Evolutionary conservation across 2,888 invertebrate genomes (phyloP).

Genomic region (Papilio gigon): DNA sequence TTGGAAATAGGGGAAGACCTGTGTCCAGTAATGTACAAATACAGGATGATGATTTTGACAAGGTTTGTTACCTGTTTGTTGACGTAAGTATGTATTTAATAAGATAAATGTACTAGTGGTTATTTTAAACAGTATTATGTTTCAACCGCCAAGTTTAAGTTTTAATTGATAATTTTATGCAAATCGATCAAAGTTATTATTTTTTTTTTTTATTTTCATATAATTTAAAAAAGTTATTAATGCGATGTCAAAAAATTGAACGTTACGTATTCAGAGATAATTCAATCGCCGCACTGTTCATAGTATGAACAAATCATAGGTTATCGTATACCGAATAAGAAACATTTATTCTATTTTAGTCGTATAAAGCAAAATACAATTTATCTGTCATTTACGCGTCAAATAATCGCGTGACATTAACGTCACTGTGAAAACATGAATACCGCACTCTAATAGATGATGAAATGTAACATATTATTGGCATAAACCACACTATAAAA

Average conservation of each 20-base stretch:
- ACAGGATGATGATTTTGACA: no score
- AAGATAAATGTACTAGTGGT: no score
- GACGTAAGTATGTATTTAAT: no score
- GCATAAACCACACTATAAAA: background rate
- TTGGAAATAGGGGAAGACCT: no score
- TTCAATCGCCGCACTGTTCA: constrained; percentile 1
- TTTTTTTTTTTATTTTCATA: background rate
- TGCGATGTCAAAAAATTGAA: constrained; percentile 4
- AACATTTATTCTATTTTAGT: constrained; percentile 60
- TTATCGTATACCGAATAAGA: constrained; percentile 59
- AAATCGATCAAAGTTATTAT: background rate
- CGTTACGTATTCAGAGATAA: background rate
- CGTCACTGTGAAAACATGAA: constrained; percentile 43
- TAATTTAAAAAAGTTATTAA: background rate
- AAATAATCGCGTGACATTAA: constrained; percentile 50
- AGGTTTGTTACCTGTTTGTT: no score
- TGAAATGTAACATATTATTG: constrained; percentile 43
- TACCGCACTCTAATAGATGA: constrained; percentile 41
- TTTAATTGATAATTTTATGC: no score
- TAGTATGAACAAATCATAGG: constrained; percentile 49
- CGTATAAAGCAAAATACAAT: constrained; percentile 48
- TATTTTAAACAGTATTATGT: no score
- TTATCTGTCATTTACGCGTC: constrained; percentile 49
- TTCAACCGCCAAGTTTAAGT: no score
- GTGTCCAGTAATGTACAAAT: no score